Evolutionary conservation across 2,888 invertebrate genomes (phyloP).

Genomic region (Pachymerium ferrugineum): DNA sequence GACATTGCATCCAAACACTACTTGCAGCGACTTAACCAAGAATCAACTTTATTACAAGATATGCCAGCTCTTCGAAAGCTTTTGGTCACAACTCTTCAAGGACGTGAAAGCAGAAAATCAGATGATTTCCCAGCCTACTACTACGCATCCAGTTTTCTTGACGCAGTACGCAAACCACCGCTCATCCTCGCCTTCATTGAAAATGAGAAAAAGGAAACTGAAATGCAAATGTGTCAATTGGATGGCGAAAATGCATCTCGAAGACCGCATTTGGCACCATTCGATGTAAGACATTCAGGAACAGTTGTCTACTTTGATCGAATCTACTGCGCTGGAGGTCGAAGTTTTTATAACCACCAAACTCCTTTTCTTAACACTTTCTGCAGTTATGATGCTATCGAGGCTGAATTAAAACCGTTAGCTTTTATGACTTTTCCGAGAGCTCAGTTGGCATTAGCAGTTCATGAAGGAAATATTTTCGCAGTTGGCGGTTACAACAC

Average conservation of each 20-base stretch:
- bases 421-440: background rate
- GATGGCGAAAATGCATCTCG: background rate
- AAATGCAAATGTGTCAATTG: background rate
- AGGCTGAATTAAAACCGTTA: background rate
- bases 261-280: background rate
- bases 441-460: background rate
- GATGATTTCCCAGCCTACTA: background rate
- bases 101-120: background rate
- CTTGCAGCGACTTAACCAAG: background rate
- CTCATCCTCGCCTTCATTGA: background rate
- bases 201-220: background rate
- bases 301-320: background rate
- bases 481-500: conserved; percentile 1
- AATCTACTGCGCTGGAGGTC: conserved; percentile 14
- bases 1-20: background rate
- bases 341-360: background rate
- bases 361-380: background rate
- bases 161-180: background rate
- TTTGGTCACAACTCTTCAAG: background rate
- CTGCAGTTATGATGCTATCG: background rate
- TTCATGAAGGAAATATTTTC: background rate
- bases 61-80: background rate
- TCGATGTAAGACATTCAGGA: background rate
- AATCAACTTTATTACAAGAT: background rate
- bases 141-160: background rate